Conservation (phyloP, 1,140 invertebrate species). For the Drosophila setifemur region DNA sequence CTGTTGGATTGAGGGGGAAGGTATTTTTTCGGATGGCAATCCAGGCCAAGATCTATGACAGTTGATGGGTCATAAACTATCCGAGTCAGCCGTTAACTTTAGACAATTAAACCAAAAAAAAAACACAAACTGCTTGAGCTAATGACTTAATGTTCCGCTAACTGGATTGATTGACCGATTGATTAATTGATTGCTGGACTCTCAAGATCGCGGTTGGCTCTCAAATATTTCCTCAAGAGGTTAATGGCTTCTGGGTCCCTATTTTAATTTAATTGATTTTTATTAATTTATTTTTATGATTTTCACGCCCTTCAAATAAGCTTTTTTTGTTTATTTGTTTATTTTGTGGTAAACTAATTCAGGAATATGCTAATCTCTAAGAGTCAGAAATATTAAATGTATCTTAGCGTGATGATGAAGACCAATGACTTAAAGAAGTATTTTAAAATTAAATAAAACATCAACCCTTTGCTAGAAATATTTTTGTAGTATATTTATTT, state of each 20-base stretch:
- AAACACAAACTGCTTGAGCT: background rate
- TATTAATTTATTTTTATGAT: background rate
- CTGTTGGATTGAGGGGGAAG: background rate
- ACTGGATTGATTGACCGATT: slow-evolving; percentile 21
- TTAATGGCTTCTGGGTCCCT: slow-evolving; percentile 53
- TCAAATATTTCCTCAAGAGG: slow-evolving; percentile 23
- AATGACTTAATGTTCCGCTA: slow-evolving; percentile 47
- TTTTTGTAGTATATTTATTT: too few species aligned
- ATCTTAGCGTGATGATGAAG: too few species aligned
- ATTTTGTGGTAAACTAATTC: too few species aligned
- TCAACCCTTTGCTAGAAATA: slow-evolving; percentile 26
- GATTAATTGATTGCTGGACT: slow-evolving; percentile 11
- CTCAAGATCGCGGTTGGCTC: slow-evolving; percentile 13
- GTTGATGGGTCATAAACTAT: slow-evolving; percentile 28
- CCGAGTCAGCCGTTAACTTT: slow-evolving; percentile 15
- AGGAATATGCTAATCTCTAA: too few species aligned
- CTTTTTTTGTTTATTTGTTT: too few species aligned
- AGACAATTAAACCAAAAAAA: background rate
- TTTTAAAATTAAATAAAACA: slow-evolving; percentile 7
- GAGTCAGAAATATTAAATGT: too few species aligned
- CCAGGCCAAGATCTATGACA: slow-evolving; percentile 22
- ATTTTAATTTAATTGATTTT: slow-evolving; percentile 25
- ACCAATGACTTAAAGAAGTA: too few species aligned
- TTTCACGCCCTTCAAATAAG: slow-evolving; percentile 1
- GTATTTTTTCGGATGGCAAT: slow-evolving; percentile 12